Conservation (phyloP, 2,888 invertebrate species). For the Acleris sparsana region DNA sequence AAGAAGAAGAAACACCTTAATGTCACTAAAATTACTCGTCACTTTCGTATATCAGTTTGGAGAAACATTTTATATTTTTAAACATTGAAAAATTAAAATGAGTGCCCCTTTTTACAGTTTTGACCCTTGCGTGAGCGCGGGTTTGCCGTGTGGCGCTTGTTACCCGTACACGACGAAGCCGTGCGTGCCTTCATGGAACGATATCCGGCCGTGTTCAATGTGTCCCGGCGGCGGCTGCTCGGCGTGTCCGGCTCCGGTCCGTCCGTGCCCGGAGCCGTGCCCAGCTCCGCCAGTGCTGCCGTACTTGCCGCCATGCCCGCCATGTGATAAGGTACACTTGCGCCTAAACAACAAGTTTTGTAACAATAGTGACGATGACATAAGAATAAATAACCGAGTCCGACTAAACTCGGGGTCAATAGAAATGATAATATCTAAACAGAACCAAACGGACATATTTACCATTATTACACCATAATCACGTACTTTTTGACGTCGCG, state of each 20-base stretch:
- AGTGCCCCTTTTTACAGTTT: constrained; percentile 77
- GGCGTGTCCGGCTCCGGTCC: constrained; percentile 73
- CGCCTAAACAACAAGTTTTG: background rate
- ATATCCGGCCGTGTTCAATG: constrained; percentile 65
- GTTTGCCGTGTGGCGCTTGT: constrained; percentile 72
- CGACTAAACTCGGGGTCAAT: too few species aligned
- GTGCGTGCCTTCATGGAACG: constrained; percentile 63
- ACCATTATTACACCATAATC: too few species aligned
- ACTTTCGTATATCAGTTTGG: background rate
- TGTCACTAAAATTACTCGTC: background rate
- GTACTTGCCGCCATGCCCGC: constrained; percentile 68
- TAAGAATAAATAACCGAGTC: too few species aligned
- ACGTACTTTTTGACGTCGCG: too few species aligned
- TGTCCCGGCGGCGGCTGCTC: constrained; percentile 78
- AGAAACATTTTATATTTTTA: constrained; percentile 38
- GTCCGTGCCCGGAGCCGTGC: constrained; percentile 68
- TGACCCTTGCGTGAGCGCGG: constrained; percentile 71
- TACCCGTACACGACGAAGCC: constrained; percentile 73
- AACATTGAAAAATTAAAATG: constrained; percentile 57
- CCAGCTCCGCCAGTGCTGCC: constrained; percentile 64
- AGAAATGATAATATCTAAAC: too few species aligned
- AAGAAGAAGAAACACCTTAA: too few species aligned
- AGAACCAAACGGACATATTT: too few species aligned
- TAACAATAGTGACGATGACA: too few species aligned
- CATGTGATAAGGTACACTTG: constrained; percentile 66